Base-by-base conservation (phyloP, 2,797 vertebrate species). In the Sebastes elongatus region DNA sequence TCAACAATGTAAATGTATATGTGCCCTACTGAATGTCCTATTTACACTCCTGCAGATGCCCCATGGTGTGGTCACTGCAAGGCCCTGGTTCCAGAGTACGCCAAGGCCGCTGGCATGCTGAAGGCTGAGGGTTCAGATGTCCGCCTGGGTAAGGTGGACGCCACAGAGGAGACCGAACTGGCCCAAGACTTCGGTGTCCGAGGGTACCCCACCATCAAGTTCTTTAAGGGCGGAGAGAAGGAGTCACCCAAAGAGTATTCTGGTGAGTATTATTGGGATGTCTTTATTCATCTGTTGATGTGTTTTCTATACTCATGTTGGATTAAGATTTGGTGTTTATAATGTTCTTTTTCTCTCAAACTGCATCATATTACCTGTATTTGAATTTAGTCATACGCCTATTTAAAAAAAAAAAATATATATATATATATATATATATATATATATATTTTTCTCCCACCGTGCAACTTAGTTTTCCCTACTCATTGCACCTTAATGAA, bases 61-160 rank as follows among this genome's bases (percentile, higher is more conserved):
- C 99, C 99, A 2, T 99, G 99, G 99, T 99, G 99, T n/a, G 99
- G 99, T 4, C 99, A 99, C 92, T 99, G 99, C 95, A 99, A 99
- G 68, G 98, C 98, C 1, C 95, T 99, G 89, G 98, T 94, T 1
- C 98, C 99, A 0, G 98, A 99, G 89, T 99, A 97, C 0, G 97
- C 95, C 74, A 99, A 98, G 91, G 99, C 98, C 0, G 99, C 98
- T 0, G 97, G 96, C 1, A 94, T 95, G 33, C 95, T 99, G 84
- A 97, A 97, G 91, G 94, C 93, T 0, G 97, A 98, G 80, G 96
- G 96, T 4, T 99, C 97, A 0, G 93, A 86, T 8, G 97, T 99
- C 89, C 95, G 97, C 3, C 91, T 99, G 86, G 99, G 84, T 11
- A 99, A 99, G 89, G 98, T 99, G 33, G 99, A 99, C 0, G 99